Evolutionary conservation across 2,888 invertebrate species (phyloP).

Genomic region (Stomorhina lunata): DNA sequence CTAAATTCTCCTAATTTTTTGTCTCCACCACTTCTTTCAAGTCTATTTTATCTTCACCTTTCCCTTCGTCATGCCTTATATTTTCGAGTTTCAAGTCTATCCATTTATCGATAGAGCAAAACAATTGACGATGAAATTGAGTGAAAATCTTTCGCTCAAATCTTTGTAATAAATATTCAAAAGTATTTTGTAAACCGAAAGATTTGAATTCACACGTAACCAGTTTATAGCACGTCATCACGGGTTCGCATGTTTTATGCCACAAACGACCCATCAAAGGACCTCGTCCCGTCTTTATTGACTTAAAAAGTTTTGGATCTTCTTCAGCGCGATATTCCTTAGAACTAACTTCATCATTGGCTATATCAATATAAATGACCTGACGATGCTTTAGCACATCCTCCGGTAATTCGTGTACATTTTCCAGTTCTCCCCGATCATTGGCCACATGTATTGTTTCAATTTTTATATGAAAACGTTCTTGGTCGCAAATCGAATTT

Average conservation of each 20-base stretch:
- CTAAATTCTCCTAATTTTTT: no score
- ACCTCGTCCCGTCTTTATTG: slow-evolving; percentile 95
- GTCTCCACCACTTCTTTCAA: neutral
- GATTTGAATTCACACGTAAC: slow-evolving; percentile 99
- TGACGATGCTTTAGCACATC: slow-evolving; percentile 94
- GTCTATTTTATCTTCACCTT: slow-evolving; percentile 71
- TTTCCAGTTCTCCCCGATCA: slow-evolving; percentile 82
- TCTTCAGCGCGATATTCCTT: slow-evolving; percentile 93
- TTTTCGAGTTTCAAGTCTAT: slow-evolving; percentile 98
- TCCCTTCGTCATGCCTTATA: slow-evolving; percentile 96
- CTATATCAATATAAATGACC: slow-evolving; percentile 96
- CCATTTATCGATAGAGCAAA: slow-evolving; percentile 99
- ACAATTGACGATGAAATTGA: slow-evolving; percentile 99
- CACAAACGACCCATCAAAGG: slow-evolving; percentile 90
- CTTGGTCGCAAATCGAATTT: slow-evolving; percentile 84
- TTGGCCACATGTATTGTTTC: slow-evolving; percentile 89
- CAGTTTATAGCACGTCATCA: slow-evolving; percentile 99
- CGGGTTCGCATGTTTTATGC: slow-evolving; percentile 88
- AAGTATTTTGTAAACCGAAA: slow-evolving; percentile 94
- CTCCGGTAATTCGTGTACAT: slow-evolving; percentile 92
- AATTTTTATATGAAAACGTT: slow-evolving; percentile 93
- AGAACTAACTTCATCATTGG: slow-evolving; percentile 89
- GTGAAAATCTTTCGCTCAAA: slow-evolving; percentile 96
- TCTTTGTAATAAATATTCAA: slow-evolving; percentile 96
- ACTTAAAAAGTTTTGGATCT: slow-evolving; percentile 90